Percentiles rank a stretch among this genome's conserved stretches.
These are phyloP conservation scores for Hermaeophaga mercurialis DNA, from an alignment of 2,888 invertebrate species.

Conservation along the genomic window DNA sequence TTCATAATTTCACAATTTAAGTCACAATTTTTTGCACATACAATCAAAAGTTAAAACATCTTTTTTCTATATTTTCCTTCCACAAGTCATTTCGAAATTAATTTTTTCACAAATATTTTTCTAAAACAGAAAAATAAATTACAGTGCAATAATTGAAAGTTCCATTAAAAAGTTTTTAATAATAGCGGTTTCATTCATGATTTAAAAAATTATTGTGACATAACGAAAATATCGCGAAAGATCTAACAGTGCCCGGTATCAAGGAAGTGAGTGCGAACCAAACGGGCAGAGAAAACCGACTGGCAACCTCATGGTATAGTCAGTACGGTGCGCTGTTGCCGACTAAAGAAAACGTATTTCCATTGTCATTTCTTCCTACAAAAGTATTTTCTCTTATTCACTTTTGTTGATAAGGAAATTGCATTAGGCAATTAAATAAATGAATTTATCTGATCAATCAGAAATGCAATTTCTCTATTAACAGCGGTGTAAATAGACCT, in stretches of 20 bases:
- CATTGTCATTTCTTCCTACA: neutral
- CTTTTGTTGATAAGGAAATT: too few relatives aligned
- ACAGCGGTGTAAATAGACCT: too few relatives aligned
- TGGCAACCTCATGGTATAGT: conserved; percentile 43
- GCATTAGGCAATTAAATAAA: too few relatives aligned
- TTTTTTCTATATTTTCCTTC: neutral
- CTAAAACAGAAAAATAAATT: too few relatives aligned
- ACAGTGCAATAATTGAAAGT: neutral
- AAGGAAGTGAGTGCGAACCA: conserved; percentile 38
- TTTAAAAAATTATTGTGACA: conserved; percentile 6
- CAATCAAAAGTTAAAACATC: neutral
- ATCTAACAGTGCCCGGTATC: conserved; percentile 8
- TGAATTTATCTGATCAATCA: too few relatives aligned
- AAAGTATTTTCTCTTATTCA: neutral
- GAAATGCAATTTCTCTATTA: too few relatives aligned
- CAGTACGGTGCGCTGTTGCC: conserved; percentile 26
- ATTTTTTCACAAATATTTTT: neutral
- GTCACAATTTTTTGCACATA: neutral
- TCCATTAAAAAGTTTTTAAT: conserved; percentile 2
- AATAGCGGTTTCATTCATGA: neutral
- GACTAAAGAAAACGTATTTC: neutral
- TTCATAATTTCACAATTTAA: neutral
- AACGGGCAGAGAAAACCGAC: conserved; percentile 48
- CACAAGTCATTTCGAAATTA: neutral
- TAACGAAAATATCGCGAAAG: conserved; percentile 21